These are phyloP conservation scores for Drosophila kanapiae DNA, from an alignment of 1,140 invertebrate genomes.

Conservation along the genomic window DNA sequence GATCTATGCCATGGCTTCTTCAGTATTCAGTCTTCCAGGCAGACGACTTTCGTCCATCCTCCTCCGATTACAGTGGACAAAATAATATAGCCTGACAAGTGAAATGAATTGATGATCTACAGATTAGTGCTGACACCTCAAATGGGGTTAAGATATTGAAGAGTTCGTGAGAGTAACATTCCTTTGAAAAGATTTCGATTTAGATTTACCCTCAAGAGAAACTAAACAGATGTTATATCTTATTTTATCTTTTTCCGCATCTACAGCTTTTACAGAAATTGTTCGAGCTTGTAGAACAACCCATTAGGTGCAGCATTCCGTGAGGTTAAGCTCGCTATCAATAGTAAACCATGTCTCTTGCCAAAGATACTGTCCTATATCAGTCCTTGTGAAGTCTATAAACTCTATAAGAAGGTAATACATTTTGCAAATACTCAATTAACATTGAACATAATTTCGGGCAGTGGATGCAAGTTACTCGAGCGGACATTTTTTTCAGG, in stretches of 20 bases:
- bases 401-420: no score
- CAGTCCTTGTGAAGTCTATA: no score
- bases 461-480: conserved; percentile 43
- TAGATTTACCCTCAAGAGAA: no score
- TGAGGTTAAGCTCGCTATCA: neutral
- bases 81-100: neutral
- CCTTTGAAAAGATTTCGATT: no score
- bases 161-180: no score
- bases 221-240: neutral
- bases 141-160: no score
- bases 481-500: conserved; percentile 41
- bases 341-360: no score
- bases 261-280: neutral
- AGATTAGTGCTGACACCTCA: neutral
- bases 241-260: neutral
- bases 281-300: neutral
- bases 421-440: no score
- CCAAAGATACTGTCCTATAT: no score
- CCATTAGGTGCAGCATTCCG: neutral
- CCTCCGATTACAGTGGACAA: neutral
- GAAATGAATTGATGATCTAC: neutral
- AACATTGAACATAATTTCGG: neutral
- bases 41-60: neutral
- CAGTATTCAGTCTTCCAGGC: neutral
- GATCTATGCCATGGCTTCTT: conserved; percentile 38